These are phyloP conservation scores for Chirona hameri DNA, from an alignment of 2,888 invertebrate genomes.

Conservation along the genomic window DNA sequence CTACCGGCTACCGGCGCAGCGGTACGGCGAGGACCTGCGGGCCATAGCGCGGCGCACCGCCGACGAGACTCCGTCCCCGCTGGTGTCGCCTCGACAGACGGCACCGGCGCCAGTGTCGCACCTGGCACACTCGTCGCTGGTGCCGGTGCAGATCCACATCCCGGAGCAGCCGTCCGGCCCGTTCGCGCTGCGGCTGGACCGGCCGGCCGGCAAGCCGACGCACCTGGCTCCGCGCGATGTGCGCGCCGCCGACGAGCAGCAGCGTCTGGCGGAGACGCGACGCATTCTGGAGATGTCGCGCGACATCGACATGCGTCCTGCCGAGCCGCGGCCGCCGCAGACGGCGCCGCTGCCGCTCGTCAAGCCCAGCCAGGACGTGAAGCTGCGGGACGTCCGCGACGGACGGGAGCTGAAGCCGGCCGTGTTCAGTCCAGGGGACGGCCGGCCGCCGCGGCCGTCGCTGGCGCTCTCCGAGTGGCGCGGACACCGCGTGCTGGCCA, in stretches of 20 bases:
- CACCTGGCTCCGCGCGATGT: neutral
- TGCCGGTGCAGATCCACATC: conserved; percentile 23
- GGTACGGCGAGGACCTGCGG: conserved; percentile 8
- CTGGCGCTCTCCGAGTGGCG: conserved; percentile 69
- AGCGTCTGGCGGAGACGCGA: neutral
- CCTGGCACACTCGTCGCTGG: neutral
- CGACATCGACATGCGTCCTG: neutral
- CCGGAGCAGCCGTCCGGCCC: neutral
- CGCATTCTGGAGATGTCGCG: conserved; percentile 24
- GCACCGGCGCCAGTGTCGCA: neutral
- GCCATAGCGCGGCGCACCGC: neutral
- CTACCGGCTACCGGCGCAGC: neutral
- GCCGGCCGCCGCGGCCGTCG: neutral
- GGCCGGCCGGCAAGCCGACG: neutral
- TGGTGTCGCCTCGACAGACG: neutral
- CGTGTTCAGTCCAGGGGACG: conserved; percentile 32
- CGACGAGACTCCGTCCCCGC: neutral
- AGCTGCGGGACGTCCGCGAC: conserved; percentile 30
- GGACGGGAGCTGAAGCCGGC: conserved; percentile 32
- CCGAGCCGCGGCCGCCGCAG: conserved; percentile 27
- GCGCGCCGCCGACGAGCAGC: neutral
- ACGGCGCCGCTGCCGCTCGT: conserved; percentile 29
- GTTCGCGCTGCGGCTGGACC: neutral
- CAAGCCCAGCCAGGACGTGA: conserved; percentile 2
- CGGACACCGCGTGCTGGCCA: conserved; percentile 85